Conservation (phyloP, 2,797 vertebrate genomes). For the Kryptolebias ocellatus region DNA sequence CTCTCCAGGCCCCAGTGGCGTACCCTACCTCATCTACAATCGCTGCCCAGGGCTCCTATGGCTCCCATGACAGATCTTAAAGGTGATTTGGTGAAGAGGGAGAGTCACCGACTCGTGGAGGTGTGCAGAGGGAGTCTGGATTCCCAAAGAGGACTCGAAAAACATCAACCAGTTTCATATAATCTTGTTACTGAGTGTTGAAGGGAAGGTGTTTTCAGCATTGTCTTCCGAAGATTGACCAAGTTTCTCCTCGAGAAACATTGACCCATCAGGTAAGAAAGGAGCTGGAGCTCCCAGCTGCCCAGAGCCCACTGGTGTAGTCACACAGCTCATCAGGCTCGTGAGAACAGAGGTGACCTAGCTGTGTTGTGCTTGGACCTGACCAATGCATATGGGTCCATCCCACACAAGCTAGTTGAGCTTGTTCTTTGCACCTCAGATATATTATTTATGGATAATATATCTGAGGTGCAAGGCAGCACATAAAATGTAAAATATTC, state of each 20-base stretch:
- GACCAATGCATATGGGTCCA: no score
- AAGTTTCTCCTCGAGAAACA: not conserved
- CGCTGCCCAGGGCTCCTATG: not conserved
- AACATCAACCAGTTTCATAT: not conserved
- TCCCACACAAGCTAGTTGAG: no score
- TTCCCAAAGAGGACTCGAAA: conserved; percentile 1
- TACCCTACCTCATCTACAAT: not conserved
- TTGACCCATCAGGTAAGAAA: no score
- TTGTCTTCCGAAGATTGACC: not conserved
- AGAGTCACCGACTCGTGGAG: not conserved
- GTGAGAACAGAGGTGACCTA: no score
- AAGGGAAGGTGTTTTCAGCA: not conserved
- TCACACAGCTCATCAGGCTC: no score
- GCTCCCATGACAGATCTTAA: not conserved
- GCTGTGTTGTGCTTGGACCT: no score
- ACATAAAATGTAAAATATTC: no score
- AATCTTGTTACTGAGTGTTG: not conserved
- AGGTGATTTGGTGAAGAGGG: not conserved
- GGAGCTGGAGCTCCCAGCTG: no score
- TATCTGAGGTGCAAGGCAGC: no score
- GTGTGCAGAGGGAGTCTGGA: not conserved
- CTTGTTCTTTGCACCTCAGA: no score
- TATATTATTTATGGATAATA: no score
- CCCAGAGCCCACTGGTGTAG: no score
- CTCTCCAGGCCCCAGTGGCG: not conserved